phyloP scores from a whole-genome alignment of 2,113 vertebrate species.

The Mirza zaza region DNA sequence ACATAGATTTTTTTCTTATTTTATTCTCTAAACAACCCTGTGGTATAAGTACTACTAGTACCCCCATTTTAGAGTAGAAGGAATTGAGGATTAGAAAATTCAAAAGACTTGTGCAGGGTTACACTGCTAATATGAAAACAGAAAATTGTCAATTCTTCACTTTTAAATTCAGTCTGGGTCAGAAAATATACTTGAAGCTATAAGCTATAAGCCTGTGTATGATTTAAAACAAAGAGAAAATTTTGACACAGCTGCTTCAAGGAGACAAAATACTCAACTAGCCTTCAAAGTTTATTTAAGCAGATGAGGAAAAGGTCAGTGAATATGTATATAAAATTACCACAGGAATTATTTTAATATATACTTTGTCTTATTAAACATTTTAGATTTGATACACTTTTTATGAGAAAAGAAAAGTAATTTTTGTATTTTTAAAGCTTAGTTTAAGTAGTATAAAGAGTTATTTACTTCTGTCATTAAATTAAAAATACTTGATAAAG shows the following conservation, averaged over 20 bases:
- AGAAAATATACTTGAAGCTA: background rate
- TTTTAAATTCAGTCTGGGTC: background rate
- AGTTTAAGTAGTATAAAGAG: background rate
- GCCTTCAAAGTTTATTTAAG: background rate
- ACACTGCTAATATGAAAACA: background rate
- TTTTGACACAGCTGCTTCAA: background rate
- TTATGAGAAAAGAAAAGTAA: background rate
- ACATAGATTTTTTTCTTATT: background rate
- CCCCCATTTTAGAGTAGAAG: background rate
- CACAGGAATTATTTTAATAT: background rate
- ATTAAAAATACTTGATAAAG: background rate
- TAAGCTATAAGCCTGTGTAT: background rate
- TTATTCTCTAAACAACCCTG: background rate
- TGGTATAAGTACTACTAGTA: background rate
- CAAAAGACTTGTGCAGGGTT: background rate
- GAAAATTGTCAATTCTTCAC: background rate
- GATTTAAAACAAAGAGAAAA: background rate
- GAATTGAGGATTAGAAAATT: background rate
- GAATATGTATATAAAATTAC: background rate
- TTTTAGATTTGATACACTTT: background rate
- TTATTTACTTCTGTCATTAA: background rate
- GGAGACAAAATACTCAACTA: background rate
- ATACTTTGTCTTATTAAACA: background rate
- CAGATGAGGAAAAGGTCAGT: background rate
- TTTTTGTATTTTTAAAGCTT: background rate